Evolutionary conservation across 1,140 invertebrate genomes (phyloP), one percentile per base, ranked within the genome.

Genomic region (Tetramorium alpestre): DNA sequence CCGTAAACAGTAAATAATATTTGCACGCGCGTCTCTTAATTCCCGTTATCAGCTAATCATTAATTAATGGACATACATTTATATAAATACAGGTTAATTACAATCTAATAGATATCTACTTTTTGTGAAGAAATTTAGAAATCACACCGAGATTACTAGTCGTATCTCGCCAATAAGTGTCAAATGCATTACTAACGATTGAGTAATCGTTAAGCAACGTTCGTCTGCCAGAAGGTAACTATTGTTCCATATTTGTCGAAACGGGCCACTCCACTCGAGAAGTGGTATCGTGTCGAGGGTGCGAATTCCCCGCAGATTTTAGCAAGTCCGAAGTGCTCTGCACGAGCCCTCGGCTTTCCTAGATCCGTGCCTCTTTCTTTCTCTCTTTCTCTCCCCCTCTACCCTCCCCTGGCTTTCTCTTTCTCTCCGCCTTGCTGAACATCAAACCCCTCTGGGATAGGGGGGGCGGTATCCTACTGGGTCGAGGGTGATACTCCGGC

Each of bases 401-500:
- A 62, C 33, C 22, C 28, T 65, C 18, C 60, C 28, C 77, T 72
- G 67, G 81, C 56, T 84, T 44, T 77, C 67, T 82, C 80, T 85
- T 62, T 87, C 72, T 87, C 73, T 56, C 85, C 80, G 44, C 81
- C 80, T 86, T 73, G 76, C 77, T 58, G 87, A 89, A 88, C 92
- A 89, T 93, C 91, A 89, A 81, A 91, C 90, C 89, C 80, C 90
- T 89, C 87, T 58, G 75, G 90, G 77, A 87, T 81, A 77, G 38
- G 67, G 65, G 62, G 78, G 69, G 58, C 75, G 90, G 89, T 72
- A 89, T 91, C 91, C 90, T 91, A 92, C 88, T 89, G 90, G 91
- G 90, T 89, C 88, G 92, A 92, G 92, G 92, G 91, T 94, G 92
- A 93, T 93, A 93, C 92, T 92, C 91, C 88, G 88, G 92, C 92